Evolutionary conservation across 2,113 vertebrate genomes (phyloP), one percentile per base, ranked within the genome.

Genomic region (Edolisoma coerulescens): DNA sequence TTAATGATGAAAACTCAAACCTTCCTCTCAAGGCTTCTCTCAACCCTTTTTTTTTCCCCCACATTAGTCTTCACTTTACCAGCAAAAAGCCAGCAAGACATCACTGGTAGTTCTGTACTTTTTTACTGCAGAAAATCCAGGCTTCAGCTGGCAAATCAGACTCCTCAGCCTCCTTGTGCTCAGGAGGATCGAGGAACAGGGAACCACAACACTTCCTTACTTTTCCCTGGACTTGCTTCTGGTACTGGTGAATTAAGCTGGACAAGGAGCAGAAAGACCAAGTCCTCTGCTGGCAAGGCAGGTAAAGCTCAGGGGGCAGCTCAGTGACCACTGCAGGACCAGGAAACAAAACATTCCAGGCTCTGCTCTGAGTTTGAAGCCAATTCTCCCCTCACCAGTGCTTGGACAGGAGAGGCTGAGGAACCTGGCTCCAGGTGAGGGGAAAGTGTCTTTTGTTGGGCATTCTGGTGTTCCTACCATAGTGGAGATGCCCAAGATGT

Each of bases 261-360:
- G 8, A 8, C 6, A 13, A 16, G 60, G 60, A 87, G 71, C 37
- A 85, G 32, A 13, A 16, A 28, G 15, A 32, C 0, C n/a, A 35
- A 69, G 10, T 12, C 9, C 30, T 11, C 21, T 30, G 9, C n/a
- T 53, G 41, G 17, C 54, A 41, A 5, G 13, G 27, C 47, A 64
- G 39, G 26, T 10, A 32, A 27, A 64, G 27, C 33, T n/a, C 27
- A 49, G 64, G 15, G 13, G 20, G 26, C 42, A 75, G 21, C 0
- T 63, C 61, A 41, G 4, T 2, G 24, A 9, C 23, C 52, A 10
- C 9, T 4, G 13, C 0, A 23, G 26, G 4, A 32, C 13, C 24
- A 77, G 35, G 33, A 67, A 44, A 71, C 4, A 10, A 61, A 79
- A 28, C 19, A 41, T 16, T 21, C 12, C 37, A 22, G 35, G 4